These are phyloP conservation scores for Aporrectodea caliginosa DNA, from an alignment of 1,140 invertebrate species.

Conservation along the genomic window DNA sequence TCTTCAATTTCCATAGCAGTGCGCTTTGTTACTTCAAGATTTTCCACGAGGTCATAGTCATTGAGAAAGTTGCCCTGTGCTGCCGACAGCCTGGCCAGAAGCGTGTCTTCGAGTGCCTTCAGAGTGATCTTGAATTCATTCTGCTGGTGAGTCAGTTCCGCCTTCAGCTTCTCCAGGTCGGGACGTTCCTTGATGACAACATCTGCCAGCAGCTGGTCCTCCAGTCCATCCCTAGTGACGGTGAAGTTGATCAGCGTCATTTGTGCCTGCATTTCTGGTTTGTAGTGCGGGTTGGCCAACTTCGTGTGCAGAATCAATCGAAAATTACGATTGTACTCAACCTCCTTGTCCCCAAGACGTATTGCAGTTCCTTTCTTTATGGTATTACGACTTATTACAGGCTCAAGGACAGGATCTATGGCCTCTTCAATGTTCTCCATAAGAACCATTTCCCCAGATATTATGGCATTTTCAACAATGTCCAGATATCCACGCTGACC, in stretches of 20 bases:
- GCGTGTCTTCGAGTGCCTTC: constrained; percentile 85
- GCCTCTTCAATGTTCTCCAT: constrained; percentile 90
- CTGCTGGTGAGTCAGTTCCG: constrained; percentile 89
- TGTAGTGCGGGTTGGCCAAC: constrained; percentile 94
- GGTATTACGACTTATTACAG: constrained; percentile 83
- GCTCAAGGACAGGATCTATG: constrained; percentile 90
- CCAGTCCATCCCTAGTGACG: constrained; percentile 93
- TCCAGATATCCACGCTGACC: constrained; percentile 88
- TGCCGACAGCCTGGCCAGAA: constrained; percentile 83
- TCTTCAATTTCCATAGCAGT: constrained; percentile 90
- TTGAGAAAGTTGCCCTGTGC: constrained; percentile 86
- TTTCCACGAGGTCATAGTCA: constrained; percentile 87
- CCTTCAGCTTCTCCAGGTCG: constrained; percentile 88
- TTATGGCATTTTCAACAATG: constrained; percentile 80
- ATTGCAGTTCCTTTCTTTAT: constrained; percentile 80
- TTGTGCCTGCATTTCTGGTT: constrained; percentile 97
- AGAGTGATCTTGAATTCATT: constrained; percentile 95
- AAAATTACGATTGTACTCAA: constrained; percentile 86
- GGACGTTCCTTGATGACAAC: constrained; percentile 94
- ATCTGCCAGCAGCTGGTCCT: constrained; percentile 91
- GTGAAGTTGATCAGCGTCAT: constrained; percentile 96
- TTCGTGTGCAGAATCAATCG: constrained; percentile 89
- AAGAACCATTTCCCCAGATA: constrained; percentile 74
- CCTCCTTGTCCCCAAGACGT: constrained; percentile 93
- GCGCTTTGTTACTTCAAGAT: constrained; percentile 89